Conservation (phyloP, 2,113 vertebrate genomes). For the Calcarius ornatus region DNA sequence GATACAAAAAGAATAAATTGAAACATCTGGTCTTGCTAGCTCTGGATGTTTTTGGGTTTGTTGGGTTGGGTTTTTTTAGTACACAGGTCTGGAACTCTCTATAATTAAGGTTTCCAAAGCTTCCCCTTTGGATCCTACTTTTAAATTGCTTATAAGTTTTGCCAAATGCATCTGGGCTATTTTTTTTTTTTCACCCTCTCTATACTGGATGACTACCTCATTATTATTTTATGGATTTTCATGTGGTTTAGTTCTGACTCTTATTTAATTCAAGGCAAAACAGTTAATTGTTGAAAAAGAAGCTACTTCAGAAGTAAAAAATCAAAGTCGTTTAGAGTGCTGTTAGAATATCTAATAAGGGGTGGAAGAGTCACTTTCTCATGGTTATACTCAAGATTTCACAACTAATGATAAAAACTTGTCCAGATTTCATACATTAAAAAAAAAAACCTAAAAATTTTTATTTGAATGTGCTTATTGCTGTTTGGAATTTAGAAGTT, state of each 20-base stretch:
- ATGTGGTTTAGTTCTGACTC: background rate
- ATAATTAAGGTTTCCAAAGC: background rate
- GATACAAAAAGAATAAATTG: background rate
- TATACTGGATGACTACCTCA: background rate
- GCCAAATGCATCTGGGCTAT: background rate
- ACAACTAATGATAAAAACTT: background rate
- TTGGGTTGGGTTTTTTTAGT: background rate
- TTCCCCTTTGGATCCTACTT: background rate
- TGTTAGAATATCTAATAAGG: background rate
- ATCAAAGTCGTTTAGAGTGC: background rate
- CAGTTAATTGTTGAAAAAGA: background rate
- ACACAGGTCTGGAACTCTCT: background rate
- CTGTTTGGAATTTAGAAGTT: background rate
- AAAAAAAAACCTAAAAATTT: fast-evolving
- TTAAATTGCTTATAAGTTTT: background rate
- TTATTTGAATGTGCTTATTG: background rate
- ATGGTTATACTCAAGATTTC: background rate
- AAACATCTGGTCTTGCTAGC: background rate
- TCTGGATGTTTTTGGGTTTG: background rate
- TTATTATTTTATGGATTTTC: background rate
- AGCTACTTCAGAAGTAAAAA: background rate
- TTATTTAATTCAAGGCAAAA: background rate
- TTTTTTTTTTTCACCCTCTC: background rate
- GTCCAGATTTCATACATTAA: background rate
- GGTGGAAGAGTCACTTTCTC: background rate